Evolutionary conservation across 2,113 vertebrate species (phyloP).

Genomic region (Grantiella picta): DNA sequence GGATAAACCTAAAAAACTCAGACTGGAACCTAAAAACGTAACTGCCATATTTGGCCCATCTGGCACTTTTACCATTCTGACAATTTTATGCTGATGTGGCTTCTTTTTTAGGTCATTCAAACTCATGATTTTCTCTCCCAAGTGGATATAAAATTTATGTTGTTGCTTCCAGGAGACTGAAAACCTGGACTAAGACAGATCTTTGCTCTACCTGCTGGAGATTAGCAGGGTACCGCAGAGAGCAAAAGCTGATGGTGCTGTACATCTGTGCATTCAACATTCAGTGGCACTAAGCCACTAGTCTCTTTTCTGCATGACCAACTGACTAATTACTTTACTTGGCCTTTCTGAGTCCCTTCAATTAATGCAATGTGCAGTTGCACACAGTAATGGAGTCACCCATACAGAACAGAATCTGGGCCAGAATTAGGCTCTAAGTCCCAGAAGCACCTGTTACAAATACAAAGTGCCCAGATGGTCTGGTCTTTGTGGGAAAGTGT

Average conservation of each 20-base stretch:
- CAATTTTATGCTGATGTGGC: conserved; percentile 42
- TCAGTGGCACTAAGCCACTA: conserved; percentile 73
- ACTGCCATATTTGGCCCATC: background rate
- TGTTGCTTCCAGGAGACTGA: conserved; percentile 67
- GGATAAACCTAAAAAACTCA: background rate
- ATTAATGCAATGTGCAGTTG: conserved; percentile 80
- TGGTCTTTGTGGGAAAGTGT: conserved; percentile 69
- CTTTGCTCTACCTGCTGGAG: conserved; percentile 71
- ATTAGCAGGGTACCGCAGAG: conserved; percentile 63
- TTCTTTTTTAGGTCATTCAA: conserved; percentile 35
- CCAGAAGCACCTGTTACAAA: conserved; percentile 81
- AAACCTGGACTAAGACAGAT: conserved; percentile 69
- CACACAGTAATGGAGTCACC: conserved; percentile 75
- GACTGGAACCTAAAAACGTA: background rate
- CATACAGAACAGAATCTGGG: conserved; percentile 72
- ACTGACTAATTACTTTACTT: conserved; percentile 81
- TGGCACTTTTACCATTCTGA: conserved; percentile 34
- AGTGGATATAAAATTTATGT: conserved; percentile 67
- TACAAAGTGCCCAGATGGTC: conserved; percentile 77
- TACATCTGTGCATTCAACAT: conserved; percentile 78
- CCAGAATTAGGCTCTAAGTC: conserved; percentile 77
- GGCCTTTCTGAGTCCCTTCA: conserved; percentile 78
- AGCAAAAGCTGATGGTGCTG: conserved; percentile 61
- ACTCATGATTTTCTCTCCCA: conserved; percentile 3
- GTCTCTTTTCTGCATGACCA: conserved; percentile 81